Evolutionary conservation across 1,140 invertebrate species (phyloP).

Genomic region (Drosophila seguyi): DNA sequence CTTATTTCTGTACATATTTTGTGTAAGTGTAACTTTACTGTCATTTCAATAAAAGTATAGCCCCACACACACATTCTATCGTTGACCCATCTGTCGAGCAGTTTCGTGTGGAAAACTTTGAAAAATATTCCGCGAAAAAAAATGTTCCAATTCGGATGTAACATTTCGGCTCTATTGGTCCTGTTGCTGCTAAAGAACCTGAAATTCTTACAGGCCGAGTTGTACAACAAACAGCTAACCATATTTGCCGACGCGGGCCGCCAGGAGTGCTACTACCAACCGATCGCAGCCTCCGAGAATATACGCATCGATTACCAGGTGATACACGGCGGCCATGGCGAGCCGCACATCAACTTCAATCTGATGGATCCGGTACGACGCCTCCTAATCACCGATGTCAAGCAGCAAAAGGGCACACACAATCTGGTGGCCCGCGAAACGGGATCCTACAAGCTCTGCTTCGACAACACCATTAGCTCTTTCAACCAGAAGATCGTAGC

Average conservation of each 20-base stretch:
- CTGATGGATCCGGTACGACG: slow-evolving; percentile 87
- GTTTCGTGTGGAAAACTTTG: slow-evolving; percentile 16
- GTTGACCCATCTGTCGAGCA: slow-evolving; percentile 8
- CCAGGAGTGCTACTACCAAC: slow-evolving; percentile 90
- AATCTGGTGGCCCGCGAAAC: slow-evolving; percentile 86
- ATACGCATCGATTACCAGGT: slow-evolving; percentile 91
- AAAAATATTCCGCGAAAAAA: slow-evolving; percentile 38
- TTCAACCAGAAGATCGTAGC: slow-evolving; percentile 91
- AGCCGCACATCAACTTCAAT: slow-evolving; percentile 91
- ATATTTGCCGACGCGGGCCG: slow-evolving; percentile 88
- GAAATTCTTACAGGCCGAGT: slow-evolving; percentile 18
- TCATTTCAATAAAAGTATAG: neutral
- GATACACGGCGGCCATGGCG: slow-evolving; percentile 90
- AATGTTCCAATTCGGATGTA: slow-evolving; percentile 56
- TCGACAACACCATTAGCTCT: slow-evolving; percentile 92
- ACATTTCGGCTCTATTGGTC: neutral
- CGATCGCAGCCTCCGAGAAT: slow-evolving; percentile 86
- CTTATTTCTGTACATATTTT: too few species aligned
- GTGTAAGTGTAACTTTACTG: neutral
- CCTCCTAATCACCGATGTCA: slow-evolving; percentile 87
- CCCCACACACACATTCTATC: slow-evolving; percentile 1
- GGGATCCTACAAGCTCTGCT: slow-evolving; percentile 92
- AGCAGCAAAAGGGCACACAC: slow-evolving; percentile 88
- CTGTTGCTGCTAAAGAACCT: slow-evolving; percentile 2
- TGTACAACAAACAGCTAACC: slow-evolving; percentile 88